Evolutionary conservation across 2,113 vertebrate genomes (phyloP).

Genomic region (Pterocles gutturalis): DNA sequence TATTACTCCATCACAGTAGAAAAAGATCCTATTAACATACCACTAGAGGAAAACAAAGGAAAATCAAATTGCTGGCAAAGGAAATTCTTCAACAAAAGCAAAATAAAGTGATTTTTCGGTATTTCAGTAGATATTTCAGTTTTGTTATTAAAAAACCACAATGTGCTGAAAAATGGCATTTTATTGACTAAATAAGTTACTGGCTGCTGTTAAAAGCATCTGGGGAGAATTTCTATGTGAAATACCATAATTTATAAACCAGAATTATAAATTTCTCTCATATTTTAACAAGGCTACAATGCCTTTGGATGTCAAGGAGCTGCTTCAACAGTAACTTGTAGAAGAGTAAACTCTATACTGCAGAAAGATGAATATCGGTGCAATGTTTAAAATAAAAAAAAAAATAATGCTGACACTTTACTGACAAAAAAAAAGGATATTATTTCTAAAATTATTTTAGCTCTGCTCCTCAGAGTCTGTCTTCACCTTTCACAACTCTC

Average conservation of each 20-base stretch:
- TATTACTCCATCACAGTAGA: not conserved
- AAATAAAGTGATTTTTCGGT: not conserved
- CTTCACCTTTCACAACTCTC: not conserved
- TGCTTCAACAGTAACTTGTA: not conserved
- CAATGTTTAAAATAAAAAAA: not conserved
- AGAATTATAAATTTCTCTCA: not conserved
- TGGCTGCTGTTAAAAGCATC: slow-evolving; percentile 10
- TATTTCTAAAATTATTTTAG: not conserved
- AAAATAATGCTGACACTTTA: not conserved
- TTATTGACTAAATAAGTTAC: slow-evolving; percentile 14
- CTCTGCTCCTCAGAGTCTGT: not conserved
- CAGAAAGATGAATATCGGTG: not conserved
- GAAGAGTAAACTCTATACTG: rapidly evolving
- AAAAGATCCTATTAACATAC: not conserved
- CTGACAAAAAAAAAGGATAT: not conserved
- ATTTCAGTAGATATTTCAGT: not conserved
- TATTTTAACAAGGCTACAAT: not conserved
- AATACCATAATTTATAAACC: not conserved
- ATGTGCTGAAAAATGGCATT: not conserved
- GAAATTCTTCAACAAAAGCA: not conserved
- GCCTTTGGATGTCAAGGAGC: not conserved
- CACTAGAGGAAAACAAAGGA: slow-evolving; percentile 26
- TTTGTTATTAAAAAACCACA: not conserved
- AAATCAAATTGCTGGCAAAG: not conserved
- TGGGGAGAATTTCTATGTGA: not conserved